Base-by-base conservation (phyloP, 2,888 invertebrate species). In the Pteria penguin region DNA sequence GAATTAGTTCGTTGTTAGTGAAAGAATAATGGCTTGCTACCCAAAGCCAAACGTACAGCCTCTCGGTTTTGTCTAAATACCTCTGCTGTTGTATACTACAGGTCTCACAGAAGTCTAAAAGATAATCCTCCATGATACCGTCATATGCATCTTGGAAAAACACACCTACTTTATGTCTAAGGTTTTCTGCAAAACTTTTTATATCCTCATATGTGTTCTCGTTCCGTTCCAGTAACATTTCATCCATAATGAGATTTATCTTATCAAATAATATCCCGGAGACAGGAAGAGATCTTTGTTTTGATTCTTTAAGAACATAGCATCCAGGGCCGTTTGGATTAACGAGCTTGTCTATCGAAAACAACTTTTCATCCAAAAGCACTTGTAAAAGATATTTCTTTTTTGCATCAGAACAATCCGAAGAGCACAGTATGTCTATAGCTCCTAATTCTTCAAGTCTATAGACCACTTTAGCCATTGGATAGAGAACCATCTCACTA, bases 291-390 rank as follows among this genome's bases (percentile, higher is more conserved):
- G 11, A 14, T 45, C 45, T 8, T 18, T 45, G 8, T 18, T 18
- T 45, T 8, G 8, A 45, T 14, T 45, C 18, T 18, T 18, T 45
- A 14, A 45, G 11, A 14, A 45, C 63, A 57, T 78, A 84, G 60
- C 81, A 79, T 54, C 82, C 83, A 11, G 83, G 84, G 22, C 82
- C 82, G 24, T 71, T 58, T 22, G 74, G 75, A 2, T 76, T 63
- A 14, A 67, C 78, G 1, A 79, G 45, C 18, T 76, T 55, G 24
- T 27, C 24, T 18, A 85, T 71, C 3, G 75, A 29, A 55, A 81
- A 74, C 3, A 77, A 58, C 2, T 54, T 24, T 1, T 69, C 36
- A 24, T 77, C 63, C 0, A 54, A 2, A 14, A 81, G 24, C 26
- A 78, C 27, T 1, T 36, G 33, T 55, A 63, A 58, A 80, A 79